Conservation (phyloP, 2,888 invertebrate species). For the Abrostola triplasia region DNA sequence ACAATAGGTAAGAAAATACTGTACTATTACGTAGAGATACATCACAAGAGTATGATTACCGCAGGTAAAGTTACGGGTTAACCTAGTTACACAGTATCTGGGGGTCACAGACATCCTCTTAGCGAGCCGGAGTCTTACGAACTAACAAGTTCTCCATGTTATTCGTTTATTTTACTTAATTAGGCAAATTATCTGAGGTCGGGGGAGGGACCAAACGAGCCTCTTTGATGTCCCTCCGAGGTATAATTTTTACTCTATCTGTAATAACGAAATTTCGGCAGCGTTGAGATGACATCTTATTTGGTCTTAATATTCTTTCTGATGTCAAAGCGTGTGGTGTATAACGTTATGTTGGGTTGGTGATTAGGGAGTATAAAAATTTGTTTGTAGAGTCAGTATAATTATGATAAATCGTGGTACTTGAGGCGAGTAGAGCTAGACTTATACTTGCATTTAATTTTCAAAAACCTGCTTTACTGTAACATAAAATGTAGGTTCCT, state of each 20-base stretch:
- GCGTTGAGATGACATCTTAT: conserved; percentile 23
- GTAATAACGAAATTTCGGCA: conserved; percentile 24
- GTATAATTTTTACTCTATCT: conserved; percentile 42
- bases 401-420: no score
- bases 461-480: no score
- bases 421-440: no score
- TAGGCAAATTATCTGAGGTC: conserved; percentile 44
- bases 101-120: no score
- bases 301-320: conserved; percentile 22
- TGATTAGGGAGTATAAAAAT: not conserved
- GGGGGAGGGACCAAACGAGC: conserved; percentile 6
- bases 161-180: conserved; percentile 49
- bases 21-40: no score
- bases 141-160: conserved; percentile 14
- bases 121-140: not conserved
- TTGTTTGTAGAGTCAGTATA: not conserved
- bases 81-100: no score
- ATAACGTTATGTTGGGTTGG: not conserved
- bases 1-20: no score
- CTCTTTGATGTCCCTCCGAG: conserved; percentile 53
- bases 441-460: no score
- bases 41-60: no score
- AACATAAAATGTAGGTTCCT: no score
- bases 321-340: conserved; percentile 17
- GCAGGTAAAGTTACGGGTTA: no score